Base-by-base conservation (phyloP, 1,140 invertebrate species). In the Stegodyphus dumicola region DNA sequence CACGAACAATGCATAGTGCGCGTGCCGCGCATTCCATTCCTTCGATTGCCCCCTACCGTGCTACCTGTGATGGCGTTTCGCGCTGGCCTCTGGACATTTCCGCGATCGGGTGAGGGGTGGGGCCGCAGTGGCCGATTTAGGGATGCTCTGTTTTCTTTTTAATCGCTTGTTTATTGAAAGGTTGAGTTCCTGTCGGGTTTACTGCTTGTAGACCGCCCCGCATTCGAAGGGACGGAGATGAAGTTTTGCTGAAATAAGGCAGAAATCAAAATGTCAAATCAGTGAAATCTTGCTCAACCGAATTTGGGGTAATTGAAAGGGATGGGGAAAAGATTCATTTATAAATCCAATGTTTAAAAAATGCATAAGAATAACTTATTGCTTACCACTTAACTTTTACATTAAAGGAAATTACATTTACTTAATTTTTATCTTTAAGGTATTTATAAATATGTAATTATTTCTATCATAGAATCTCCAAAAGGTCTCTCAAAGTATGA, bases 1-100 rank as follows among this genome's bases (percentile, higher is more conserved):
- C 67, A 80, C 77, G 77, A 80, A 71, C 52, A 71, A 71, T 56
- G 69, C 65, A 80, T 80, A 71, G 66, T 80, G 11, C 53, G 53
- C 77, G 53, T 80, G 77, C 77, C 77, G 54, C 10, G 15, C 77
- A 80, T 80, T 54, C 77, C 18, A 60, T 67, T 18, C 13, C 49
- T 48, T 33, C 69, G 6, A 9, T 17, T 17, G 4, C 49, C 51
- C 71, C 71, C 52, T 11, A 6, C 11, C 49, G 7, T 78, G 52
- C 65, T 69, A 69, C 65, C 65, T 77, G 60, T 49, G 49, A 54
- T 60, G 67, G 15, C 56, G 33, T 18, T 69, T n/a, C 64, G 5
- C 51, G 15, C n/a, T 53, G 48, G 49, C 10, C 48, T 66, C 15
- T 33, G 51, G 60, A 77, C 48, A 66, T 69, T 78, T 67, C 77